Evolutionary conservation across 2,797 vertebrate species (phyloP), one percentile per base, ranked within the genome.

Genomic region (Crax fasciolata): DNA sequence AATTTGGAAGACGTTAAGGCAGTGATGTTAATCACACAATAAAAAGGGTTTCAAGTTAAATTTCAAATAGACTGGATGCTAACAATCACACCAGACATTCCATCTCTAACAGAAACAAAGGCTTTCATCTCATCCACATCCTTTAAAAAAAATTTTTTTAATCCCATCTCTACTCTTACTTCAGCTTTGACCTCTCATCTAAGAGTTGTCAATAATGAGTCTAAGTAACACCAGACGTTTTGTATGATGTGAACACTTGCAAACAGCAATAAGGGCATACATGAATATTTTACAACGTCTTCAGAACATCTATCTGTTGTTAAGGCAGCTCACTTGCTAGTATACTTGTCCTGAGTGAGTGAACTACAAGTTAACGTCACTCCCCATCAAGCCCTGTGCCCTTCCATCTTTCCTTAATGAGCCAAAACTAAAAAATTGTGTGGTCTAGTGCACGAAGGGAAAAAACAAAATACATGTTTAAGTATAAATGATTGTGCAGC

Each of bases 1-100:
- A 95, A 74, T 74, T 94, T 95, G 83, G 85, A 91, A 93, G 83
- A 74, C 76, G 84, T 74, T 86, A 93, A 77, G 59, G 63, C 73
- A 65, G 49, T 15, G 38, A 59, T 74, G 63, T 95, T 96, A 89
- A 94, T 94, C 90, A 97, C 93, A 94, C 62, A 93, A 41, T 23
- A 93, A 84, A 91, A 84, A 49, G 71, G 93, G 86, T 77, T 90
- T 90, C 41, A 93, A 94, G 63, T 51, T 71, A n/a, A 19, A 90
- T 84, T 94, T 93, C 80, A 90, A 90, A 91, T 82, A 88, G 94
- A 82, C 57, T 41, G 61, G 68, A 82, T 67, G 58, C 57, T 76
- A 57, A 70, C 70, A 82, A 88, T 90, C 85, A 88, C 1, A 35
- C 59, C 87, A 94, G 91, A 85, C 83, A 79, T 90, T 94, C 91